These are phyloP conservation scores for Toxotes lorentzi DNA, from an alignment of 2,797 vertebrate genomes.

Conservation along the genomic window DNA sequence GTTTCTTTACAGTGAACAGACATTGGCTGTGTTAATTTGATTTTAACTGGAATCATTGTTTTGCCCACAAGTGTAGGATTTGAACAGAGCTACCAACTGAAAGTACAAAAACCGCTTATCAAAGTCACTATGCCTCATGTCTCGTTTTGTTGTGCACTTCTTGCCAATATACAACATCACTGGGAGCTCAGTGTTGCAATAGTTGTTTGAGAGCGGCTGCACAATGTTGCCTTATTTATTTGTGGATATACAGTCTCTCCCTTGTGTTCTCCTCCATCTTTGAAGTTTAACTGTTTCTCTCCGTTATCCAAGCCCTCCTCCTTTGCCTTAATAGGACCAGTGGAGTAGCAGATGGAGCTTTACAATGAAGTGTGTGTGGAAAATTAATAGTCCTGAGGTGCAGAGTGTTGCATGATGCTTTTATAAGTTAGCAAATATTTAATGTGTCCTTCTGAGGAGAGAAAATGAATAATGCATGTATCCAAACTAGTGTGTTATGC, in stretches of 20 bases:
- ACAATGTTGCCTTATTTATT: conserved; percentile 56
- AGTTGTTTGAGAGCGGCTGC: conserved; percentile 44
- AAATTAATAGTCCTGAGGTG: conserved; percentile 75
- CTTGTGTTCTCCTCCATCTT: conserved; percentile 45
- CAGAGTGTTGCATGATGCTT: conserved; percentile 76
- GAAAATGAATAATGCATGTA: conserved; percentile 78
- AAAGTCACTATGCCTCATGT: conserved; percentile 5
- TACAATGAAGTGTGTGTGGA: conserved; percentile 67
- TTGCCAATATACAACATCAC: conserved; percentile 32
- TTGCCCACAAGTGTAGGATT: conserved; percentile 5
- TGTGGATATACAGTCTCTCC: conserved; percentile 44
- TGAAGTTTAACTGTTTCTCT: conserved; percentile 53
- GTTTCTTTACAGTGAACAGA: conserved; percentile 18
- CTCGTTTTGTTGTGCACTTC: conserved; percentile 17
- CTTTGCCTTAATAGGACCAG: conserved; percentile 62
- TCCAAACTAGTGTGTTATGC: conserved; percentile 60
- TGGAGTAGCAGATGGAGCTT: conserved; percentile 67
- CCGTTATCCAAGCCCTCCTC: conserved; percentile 53
- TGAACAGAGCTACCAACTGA: not conserved
- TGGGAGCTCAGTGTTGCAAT: conserved; percentile 43
- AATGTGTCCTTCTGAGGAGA: conserved; percentile 74
- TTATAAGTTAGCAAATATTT: conserved; percentile 82
- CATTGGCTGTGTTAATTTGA: conserved; percentile 13
- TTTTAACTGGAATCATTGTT: conserved; percentile 22
- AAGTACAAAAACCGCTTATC: conserved; percentile 25